Evolutionary conservation across 2,797 vertebrate species (phyloP), one percentile per base, ranked within the genome.

Genomic region (Sebastes goodei): DNA sequence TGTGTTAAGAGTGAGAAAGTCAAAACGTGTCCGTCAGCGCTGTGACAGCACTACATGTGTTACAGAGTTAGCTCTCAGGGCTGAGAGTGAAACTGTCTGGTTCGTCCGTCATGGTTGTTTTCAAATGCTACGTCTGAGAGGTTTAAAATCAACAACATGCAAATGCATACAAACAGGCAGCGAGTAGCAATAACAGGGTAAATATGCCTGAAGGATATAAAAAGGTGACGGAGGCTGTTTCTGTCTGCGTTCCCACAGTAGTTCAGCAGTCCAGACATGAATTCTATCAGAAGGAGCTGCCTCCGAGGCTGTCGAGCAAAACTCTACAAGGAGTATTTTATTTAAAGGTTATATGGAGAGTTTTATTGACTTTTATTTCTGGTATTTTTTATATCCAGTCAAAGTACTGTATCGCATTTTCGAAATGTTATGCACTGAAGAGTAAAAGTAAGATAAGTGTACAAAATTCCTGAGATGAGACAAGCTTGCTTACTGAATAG

Each of bases 81-180:
- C 74, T 71, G 35, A 76, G 29, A 55, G 82, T 78, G 81, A 83
- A 89, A 78, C 73, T 57, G 71, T 77, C 71, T 76, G 35, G 42
- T 75, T 53, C 68, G 82, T 85, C 85, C 11, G 74, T 88, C 85
- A 82, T 2, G 60, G 55, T 63, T 78, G 82, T 90, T 86, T 90
- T 84, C 67, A 80, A 76, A 59, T 61, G 76, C 38, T 59, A 64
- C 23, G 65, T 75, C 84, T 82, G 80, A 83, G 62, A 70, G 61
- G 14, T 72, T 88, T 75, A 73, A 84, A 87, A 82, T 85, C 73
- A 83, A 56, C 74, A 61, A 65, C 20, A 71, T 46, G 74, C 38
- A 72, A 82, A 82, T 62, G 21, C 35, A 83, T 29, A 79, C 29
- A 82, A 89, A 87, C 81, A 91, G 33, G 65, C 53, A 56, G 66